Percentiles rank a stretch among this genome's conserved stretches.
Evolutionary conservation across 2,888 invertebrate genomes (phyloP).

Genomic region (Oegoconia quadripuncta): DNA sequence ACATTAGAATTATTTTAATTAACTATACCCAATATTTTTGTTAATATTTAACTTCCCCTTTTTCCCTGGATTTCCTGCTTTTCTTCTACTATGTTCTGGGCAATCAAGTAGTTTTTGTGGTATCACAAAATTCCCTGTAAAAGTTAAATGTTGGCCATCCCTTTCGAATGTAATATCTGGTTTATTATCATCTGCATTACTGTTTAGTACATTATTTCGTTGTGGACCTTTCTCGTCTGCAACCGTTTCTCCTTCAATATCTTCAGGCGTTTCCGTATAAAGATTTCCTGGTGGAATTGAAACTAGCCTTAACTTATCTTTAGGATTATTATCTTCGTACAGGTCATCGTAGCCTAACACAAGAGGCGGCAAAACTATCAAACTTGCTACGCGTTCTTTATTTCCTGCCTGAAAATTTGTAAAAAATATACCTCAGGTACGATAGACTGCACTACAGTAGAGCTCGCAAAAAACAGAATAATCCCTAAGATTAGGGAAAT

Average conservation of each 20-base stretch:
- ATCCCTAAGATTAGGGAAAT: no score
- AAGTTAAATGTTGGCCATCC: no score
- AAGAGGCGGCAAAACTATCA: constrained; percentile 56
- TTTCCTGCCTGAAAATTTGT: constrained; percentile 9
- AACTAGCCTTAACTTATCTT: background rate
- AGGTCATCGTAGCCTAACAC: constrained; percentile 60
- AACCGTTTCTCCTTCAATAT: background rate
- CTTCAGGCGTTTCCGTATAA: background rate
- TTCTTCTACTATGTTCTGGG: background rate
- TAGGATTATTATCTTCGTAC: constrained; percentile 23
- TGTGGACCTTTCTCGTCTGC: no score
- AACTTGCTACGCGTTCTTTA: constrained; percentile 43
- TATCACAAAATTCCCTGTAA: no score
- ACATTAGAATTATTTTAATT: no score
- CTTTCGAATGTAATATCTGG: no score
- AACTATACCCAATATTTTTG: no score
- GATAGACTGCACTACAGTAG: no score
- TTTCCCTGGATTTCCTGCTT: background rate
- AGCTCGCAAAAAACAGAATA: no score
- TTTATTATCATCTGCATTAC: background rate
- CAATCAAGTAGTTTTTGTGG: background rate
- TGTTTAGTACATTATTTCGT: background rate
- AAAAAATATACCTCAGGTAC: no score
- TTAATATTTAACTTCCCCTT: no score
- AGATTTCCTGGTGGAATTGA: no score